Conservation (phyloP, 1,140 invertebrate species). For the Drosophila kepulauana region DNA sequence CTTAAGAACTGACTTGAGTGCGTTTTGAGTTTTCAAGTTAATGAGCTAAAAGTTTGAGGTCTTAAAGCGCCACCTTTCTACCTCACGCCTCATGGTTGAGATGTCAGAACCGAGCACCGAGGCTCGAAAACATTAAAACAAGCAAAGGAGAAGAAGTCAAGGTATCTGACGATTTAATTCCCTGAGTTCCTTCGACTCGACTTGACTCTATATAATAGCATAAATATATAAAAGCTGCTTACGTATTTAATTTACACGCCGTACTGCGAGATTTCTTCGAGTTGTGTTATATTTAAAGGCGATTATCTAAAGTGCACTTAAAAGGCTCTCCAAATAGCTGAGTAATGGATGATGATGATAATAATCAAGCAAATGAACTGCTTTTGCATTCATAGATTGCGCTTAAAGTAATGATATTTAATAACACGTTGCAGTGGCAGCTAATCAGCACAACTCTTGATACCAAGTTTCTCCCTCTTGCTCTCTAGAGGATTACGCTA, state of each 20-base stretch:
- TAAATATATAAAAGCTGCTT: slow-evolving; percentile 13
- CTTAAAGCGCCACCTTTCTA: slow-evolving; percentile 15
- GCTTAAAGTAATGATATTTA: neutral
- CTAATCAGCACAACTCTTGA: slow-evolving; percentile 15
- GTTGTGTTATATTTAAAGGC: neutral
- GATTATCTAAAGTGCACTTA: slow-evolving; percentile 1
- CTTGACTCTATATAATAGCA: neutral
- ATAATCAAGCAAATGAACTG: neutral
- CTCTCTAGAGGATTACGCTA: neutral
- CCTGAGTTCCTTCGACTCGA: too few relatives aligned
- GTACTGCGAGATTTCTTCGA: neutral
- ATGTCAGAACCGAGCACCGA: neutral
- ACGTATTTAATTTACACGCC: neutral
- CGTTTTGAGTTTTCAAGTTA: slow-evolving; percentile 65
- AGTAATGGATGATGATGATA: slow-evolving; percentile 8
- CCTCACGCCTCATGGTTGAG: neutral
- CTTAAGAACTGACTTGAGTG: slow-evolving; percentile 57
- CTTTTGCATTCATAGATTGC: slow-evolving; percentile 3
- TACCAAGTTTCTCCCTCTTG: neutral
- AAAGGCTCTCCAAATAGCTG: neutral
- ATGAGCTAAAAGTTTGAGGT: slow-evolving; percentile 63
- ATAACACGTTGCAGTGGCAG: slow-evolving; percentile 1
- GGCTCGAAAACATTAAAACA: neutral
- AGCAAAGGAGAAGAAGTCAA: neutral
- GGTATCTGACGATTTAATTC: neutral